Base-by-base conservation (phyloP, 2,888 invertebrate genomes). In the Platycheirus albimanus region DNA sequence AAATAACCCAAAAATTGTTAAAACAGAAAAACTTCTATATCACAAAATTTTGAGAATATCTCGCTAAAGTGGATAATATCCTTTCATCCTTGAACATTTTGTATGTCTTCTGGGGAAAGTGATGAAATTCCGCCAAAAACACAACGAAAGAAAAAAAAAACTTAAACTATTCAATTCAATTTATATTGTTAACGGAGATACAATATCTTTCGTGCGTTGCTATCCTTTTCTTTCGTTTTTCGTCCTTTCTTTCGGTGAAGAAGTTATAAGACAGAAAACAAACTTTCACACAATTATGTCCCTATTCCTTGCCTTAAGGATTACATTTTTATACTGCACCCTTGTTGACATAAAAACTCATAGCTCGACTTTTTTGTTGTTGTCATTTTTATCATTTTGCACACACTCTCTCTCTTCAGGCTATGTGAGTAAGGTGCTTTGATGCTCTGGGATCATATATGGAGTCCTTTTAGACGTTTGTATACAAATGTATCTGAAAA, bases 151-250 rank as follows among this genome's bases (percentile, higher is more conserved):
- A n/a, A n/a, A n/a, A n/a, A n/a, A n/a, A n/a, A n/a, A n/a, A n/a
- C 70, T 38, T 63, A 80, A 24, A 70, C 80, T 80, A 70, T 80
- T 80, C 75, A 80, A 80, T 80, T 80, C 64, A 75, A 58, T 58
- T 58, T 58, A 80, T 80, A 70, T 75, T 75, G 80, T 43, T 41
- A 80, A 75, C 69, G 41, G 20, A 58, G 38, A 58, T 58, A 41
- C 64, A 70, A 63, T 69, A 75, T 75, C 67, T 52, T 72, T 67
- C 28, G 51, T 41, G 24, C 38, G 33, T 41, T 36, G 30, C 36
- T 10, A 15, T 36, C 10, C 13, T 13, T 13, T n/a, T 6, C 38
- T n/a, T n/a, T n/a, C n/a, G n/a, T n/a, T 41, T 36, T 5, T 41
- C 13, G 38, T 41, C 38, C 13, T 41, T n/a, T 41, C 11, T 3